These are phyloP conservation scores for Prinia subflava DNA, from an alignment of 2,113 vertebrate genomes.

Conservation along the genomic window DNA sequence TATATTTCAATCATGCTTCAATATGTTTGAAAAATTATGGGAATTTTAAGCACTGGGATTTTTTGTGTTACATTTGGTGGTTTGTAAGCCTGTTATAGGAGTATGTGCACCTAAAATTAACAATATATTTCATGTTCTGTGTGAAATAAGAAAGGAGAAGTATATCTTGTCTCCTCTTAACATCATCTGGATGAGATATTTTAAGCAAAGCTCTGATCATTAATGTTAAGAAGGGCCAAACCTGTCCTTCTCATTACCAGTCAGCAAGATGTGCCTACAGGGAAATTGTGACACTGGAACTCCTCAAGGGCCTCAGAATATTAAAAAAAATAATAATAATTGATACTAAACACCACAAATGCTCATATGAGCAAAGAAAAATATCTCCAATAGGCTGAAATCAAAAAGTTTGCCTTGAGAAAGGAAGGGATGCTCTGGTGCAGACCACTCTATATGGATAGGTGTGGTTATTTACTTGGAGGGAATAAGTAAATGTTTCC, in stretches of 20 bases:
- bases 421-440: background rate
- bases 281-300: background rate
- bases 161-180: background rate
- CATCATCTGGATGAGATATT: background rate
- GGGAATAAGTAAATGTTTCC: background rate
- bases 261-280: background rate
- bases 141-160: background rate
- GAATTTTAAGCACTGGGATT: background rate
- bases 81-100: background rate
- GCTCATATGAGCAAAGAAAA: background rate
- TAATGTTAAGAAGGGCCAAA: background rate
- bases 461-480: background rate
- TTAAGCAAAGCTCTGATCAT: background rate
- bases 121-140: background rate
- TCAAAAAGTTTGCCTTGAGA: background rate
- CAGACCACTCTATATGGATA: background rate
- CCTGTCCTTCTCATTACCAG: background rate
- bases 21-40: background rate
- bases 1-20: background rate
- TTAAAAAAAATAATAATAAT: background rate
- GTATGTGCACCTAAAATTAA: background rate
- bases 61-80: background rate
- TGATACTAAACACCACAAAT: background rate
- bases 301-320: background rate
- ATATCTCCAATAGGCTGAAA: background rate